A percentile compares a stretch with the other conserved stretches of the same genome.
phyloP scores from a whole-genome alignment of 2,888 invertebrate species.

The Opisthograptis luteolata region DNA sequence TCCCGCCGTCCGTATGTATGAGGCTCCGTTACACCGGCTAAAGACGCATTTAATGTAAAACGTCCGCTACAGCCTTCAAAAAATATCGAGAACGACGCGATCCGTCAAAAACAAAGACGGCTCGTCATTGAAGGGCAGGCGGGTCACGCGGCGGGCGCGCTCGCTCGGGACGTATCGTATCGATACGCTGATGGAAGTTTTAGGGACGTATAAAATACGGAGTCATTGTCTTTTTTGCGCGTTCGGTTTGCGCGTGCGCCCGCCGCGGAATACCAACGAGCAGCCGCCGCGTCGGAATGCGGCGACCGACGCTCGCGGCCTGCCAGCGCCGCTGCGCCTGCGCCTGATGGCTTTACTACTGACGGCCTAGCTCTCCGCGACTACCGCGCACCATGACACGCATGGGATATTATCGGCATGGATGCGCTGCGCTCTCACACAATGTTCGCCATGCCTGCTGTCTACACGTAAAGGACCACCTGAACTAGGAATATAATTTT shows the following conservation, averaged over 20 bases:
- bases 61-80: constrained; percentile 40
- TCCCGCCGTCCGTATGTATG: constrained; percentile 26
- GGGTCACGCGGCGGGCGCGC: background rate
- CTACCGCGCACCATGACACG: background rate
- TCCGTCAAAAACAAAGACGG: constrained; percentile 58
- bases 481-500: too few species aligned
- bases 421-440: background rate
- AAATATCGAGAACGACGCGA: constrained; percentile 43
- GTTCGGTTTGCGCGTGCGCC: constrained; percentile 67
- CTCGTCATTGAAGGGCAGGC: constrained; percentile 62
- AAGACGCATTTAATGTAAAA: constrained; percentile 39
- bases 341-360: constrained; percentile 5
- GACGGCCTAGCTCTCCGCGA: background rate
- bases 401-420: background rate
- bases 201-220: constrained; percentile 77
- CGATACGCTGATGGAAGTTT: constrained; percentile 76
- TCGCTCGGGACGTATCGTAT: constrained; percentile 45
- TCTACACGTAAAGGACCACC: too few species aligned
- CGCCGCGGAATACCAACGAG: constrained; percentile 74
- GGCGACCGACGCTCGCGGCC: constrained; percentile 31
- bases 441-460: too few species aligned
- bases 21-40: constrained; percentile 33
- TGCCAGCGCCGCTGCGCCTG: constrained; percentile 9
- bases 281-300: constrained; percentile 52
- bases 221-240: constrained; percentile 80